These are phyloP conservation scores for Gobionotothen gibberifrons DNA, from an alignment of 2,797 vertebrate species.

Conservation along the genomic window DNA sequence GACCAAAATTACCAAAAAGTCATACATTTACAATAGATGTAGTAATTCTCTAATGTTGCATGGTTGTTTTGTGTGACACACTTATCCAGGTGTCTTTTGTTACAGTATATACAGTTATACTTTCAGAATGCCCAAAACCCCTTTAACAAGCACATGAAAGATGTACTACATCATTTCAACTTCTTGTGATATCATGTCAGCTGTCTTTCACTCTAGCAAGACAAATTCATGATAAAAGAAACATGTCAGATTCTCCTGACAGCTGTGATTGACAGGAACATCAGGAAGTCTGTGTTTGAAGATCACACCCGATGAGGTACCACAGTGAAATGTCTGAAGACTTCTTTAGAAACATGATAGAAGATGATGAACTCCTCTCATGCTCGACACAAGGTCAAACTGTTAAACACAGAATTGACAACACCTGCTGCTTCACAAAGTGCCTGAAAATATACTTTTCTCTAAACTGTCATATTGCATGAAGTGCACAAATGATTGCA, in stretches of 20 bases:
- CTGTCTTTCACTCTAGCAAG: conserved; percentile 11
- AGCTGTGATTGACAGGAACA: conserved; percentile 70
- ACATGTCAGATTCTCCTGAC: conserved; percentile 39
- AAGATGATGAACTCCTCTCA: conserved; percentile 50
- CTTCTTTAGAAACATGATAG: conserved; percentile 45
- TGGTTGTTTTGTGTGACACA: too few species aligned
- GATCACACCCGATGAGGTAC: conserved; percentile 33
- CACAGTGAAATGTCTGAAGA: conserved; percentile 42
- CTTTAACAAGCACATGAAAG: neutral
- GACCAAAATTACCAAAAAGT: too few species aligned
- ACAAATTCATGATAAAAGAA: conserved; percentile 11
- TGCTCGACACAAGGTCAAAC: conserved; percentile 59
- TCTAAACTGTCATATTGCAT: conserved; percentile 11
- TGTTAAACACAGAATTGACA: conserved; percentile 42
- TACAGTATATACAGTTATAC: too few species aligned
- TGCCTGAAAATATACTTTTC: conserved; percentile 5
- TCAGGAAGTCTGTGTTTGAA: conserved; percentile 53
- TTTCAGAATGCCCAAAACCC: too few species aligned
- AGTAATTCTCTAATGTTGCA: too few species aligned
- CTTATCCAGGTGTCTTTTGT: too few species aligned
- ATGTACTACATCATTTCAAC: neutral
- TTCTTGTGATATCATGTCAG: neutral
- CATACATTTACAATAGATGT: too few species aligned
- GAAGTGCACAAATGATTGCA: conserved; percentile 4
- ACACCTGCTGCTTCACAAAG: conserved; percentile 31